Evolutionary conservation across 2,797 vertebrate species (phyloP).

Genomic region (Ptychobarbus kaznakovi): DNA sequence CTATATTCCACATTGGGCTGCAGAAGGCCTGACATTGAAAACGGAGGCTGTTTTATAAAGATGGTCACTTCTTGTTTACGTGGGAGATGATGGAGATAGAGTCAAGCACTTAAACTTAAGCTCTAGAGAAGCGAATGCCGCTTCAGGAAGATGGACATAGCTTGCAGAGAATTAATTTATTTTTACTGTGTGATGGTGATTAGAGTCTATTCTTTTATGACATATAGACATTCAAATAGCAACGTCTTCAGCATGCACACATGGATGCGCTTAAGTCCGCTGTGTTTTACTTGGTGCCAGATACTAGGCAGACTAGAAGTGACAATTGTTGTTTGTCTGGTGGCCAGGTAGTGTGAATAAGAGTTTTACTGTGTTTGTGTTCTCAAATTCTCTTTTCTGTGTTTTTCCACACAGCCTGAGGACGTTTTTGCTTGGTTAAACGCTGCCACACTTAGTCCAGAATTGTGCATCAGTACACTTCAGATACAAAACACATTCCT

Average conservation of each 20-base stretch:
- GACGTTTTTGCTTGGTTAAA: background rate
- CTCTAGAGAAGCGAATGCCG: background rate
- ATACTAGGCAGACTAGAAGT: slow-evolving; percentile 66
- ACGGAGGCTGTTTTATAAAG: slow-evolving; percentile 64
- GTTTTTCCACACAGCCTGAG: background rate
- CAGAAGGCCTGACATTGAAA: slow-evolving; percentile 69
- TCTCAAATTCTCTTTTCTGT: background rate
- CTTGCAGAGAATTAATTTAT: slow-evolving; percentile 36
- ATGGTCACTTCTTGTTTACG: slow-evolving; percentile 65
- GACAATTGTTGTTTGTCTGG: slow-evolving; percentile 69
- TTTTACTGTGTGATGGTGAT: slow-evolving; percentile 45
- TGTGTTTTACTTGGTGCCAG: slow-evolving; percentile 53
- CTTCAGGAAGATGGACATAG: slow-evolving; percentile 31
- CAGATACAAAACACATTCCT: background rate
- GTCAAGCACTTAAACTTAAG: slow-evolving; percentile 17
- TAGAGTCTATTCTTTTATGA: slow-evolving; percentile 49
- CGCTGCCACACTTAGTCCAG: background rate
- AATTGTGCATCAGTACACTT: background rate
- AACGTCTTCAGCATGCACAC: slow-evolving; percentile 46
- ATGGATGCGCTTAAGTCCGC: slow-evolving; percentile 65
- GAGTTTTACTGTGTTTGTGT: slow-evolving; percentile 9
- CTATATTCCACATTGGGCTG: slow-evolving; percentile 75
- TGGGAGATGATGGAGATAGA: slow-evolving; percentile 57
- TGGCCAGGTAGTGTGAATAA: slow-evolving; percentile 57
- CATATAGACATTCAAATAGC: slow-evolving; percentile 55